Evolutionary conservation across 2,113 vertebrate species (phyloP), one percentile per base, ranked within the genome.

Genomic region (Dunckerocampus dactyliophorus): DNA sequence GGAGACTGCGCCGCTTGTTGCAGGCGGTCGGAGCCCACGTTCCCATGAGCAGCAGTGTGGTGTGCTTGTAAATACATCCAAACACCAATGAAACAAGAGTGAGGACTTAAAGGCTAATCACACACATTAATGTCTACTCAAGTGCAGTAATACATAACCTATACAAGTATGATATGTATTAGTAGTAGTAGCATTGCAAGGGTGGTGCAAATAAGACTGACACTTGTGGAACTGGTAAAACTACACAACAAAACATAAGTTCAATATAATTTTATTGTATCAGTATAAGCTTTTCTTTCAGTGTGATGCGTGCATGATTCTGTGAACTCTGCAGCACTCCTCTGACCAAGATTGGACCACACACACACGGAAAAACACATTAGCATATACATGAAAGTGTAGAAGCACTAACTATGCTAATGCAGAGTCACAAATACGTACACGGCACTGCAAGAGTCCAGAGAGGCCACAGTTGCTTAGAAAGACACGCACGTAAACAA

Each of bases 371-470:
- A 34, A 34, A 34, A 34, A 17, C 15, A 53, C 16, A 53, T 53
- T 53, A 53, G 51, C 51, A 53, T 53, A 53, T 31, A 53, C 51
- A 53, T 53, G 16, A 37, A 39, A 55, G 53, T 19, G 31, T 37
- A 14, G 31, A 39, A 19, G 53, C 53, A 19, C 39, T 55, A 15
- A 55, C 31, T 37, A 55, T 55, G 53, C 28, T 20, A 39, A 55
- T 39, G 37, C 12, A 2, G 16, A 34, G 24, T 53, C 31, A 31
- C 31, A 19, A 9, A 39, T n/a, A n/a, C 1, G 24, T 31, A 34
- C 37, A 39, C 9, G 39, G 28, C 28, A 19, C 52, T 7, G 17
- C 52, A 43, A 13, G 17, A 10, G 22, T 53, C 51, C 51, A 16
- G 24, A 53, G 51, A 53, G 24, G 51, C 51, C 51, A 53, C 8